Base-by-base conservation (phyloP, 2,113 vertebrate species). In the Corythoichthys intestinalis region DNA sequence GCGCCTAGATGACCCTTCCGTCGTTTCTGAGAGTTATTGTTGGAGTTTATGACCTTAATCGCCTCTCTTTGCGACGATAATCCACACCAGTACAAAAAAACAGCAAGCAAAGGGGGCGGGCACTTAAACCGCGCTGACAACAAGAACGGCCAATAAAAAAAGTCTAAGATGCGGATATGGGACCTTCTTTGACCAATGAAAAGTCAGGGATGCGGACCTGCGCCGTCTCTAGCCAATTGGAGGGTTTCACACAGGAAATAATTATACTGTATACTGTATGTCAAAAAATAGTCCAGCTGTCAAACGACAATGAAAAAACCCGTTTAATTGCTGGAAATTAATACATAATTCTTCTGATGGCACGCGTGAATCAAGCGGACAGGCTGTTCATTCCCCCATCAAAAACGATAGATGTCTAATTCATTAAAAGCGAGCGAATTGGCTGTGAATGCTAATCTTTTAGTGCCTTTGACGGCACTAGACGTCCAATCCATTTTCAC, bases 1-100 rank as follows among this genome's bases (percentile, higher is more conserved):
- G 12, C 2, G 1, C 4, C 28, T 0, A 60, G 28, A 47, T 39
- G 17, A n/a, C 6, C 6, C 12, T 52, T 1, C 4, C 17, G 69
- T 53, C 17, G 28, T 57, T 44, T 35, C 17, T 15, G 0, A n/a
- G 17, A 17, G 63, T 65, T 65, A 35, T 65, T 3, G 6, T 14
- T 46, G 7, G 11, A 14, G 10, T 64, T 63, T 47, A 13, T 63
- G n/a, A 28, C n/a, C n/a, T 63, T 13, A 63, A 28, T 63, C n/a
- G 41, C 7, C 39, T 17, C 39, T 44, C 38, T 65, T 65, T 65
- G 10, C 64, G 38, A 34, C 56, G 53, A 44, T 65, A 76, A 74
- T 63, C 60, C 60, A 46, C 10, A 86, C 85, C 41, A 44, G 41
- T 44, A 28, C 20, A 44, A 86, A 85, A 83, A 77, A 80, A 65